Base-by-base conservation (phyloP, 2,888 invertebrate genomes). In the Epiblema foenella region DNA sequence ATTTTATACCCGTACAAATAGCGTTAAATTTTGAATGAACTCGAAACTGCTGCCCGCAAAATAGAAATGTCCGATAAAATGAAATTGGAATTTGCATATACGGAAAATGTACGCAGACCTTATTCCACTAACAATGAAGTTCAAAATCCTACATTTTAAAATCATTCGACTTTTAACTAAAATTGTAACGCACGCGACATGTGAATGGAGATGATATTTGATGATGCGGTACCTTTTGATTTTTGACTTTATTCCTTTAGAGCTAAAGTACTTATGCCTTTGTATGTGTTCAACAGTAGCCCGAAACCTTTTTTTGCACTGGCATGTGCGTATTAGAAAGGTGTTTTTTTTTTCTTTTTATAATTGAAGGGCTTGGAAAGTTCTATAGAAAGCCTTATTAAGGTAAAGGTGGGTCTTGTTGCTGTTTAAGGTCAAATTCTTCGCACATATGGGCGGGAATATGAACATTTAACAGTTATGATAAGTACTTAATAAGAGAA, bases 311-410 rank as follows among this genome's bases (percentile, higher is more conserved):
- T 64, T 69, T 67, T 71, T 71, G 70, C 67, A 37, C 57, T 67
- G 62, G 60, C 73, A 64, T 63, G 59, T 69, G 66, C 64, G 62
- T 72, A 70, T 72, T 75, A 75, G 74, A 76, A 77, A 75, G 75
- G 73, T 66, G 72, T 20, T 52, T 42, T 74, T 75, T 74, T 73
- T 75, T 71, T 73, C 73, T 57, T 70, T 64, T 56, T 51, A 72
- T 76, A 75, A 77, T 77, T 74, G 76, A 62, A 71, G 73, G 59
- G 67, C 65, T 70, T 74, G 1, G 76, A 77, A 77, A 77, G 77
- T 78, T 75, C 75, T 75, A 54, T 54, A 15, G 70, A 73, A 75
- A 63, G 63, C 49, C 63, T 12, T 68, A 67, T 42, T 52, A 59
- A 59, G 37, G 49, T 56, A 74, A 73, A 74, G 74, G 74, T 72